Conservation (phyloP, 2,797 vertebrate genomes). For the Lacerta viridis region DNA sequence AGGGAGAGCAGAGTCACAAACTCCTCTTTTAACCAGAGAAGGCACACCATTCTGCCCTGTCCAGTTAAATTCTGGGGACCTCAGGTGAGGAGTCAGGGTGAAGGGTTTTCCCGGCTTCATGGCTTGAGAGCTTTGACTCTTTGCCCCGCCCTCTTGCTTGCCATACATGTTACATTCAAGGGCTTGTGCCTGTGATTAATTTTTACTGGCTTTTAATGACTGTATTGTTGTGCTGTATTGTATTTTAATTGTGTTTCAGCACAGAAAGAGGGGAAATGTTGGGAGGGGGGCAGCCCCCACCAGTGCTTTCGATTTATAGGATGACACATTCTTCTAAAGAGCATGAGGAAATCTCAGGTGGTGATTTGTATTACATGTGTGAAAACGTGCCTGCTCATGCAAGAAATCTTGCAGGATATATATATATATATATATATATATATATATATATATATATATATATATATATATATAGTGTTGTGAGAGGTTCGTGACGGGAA, state of each 20-base stretch:
- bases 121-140: background rate
- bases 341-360: background rate
- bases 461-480: background rate
- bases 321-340: background rate
- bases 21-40: background rate
- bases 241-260: too few species aligned
- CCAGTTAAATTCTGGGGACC: background rate
- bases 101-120: too few species aligned
- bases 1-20: too few species aligned
- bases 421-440: background rate
- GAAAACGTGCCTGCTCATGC: background rate
- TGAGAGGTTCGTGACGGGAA: background rate
- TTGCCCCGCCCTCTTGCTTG: background rate
- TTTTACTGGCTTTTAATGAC: too few species aligned
- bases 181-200: too few species aligned
- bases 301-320: background rate
- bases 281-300: background rate
- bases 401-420: background rate
- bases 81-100: background rate
- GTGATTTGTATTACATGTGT: background rate
- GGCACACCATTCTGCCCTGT: too few species aligned
- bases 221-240: too few species aligned
- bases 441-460: background rate
- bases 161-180: too few species aligned
- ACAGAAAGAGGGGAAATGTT: background rate